Percentiles rank a stretch among this genome's conserved stretches.
Conservation (phyloP, 2,113 vertebrate species). For the Grantiella picta region DNA sequence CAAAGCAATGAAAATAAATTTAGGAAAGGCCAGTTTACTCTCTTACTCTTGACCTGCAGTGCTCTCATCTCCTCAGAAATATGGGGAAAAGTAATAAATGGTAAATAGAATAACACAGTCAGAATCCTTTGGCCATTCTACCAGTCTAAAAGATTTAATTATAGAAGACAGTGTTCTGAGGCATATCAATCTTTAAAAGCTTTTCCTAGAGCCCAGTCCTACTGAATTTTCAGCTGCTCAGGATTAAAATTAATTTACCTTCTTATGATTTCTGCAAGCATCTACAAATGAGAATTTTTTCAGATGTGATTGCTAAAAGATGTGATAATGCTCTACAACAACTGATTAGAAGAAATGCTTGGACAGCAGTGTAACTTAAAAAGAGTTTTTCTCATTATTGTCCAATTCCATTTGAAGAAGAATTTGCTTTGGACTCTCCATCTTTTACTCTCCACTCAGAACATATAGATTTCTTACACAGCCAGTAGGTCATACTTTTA, state of each 20-base stretch:
- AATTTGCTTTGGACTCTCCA: not conserved
- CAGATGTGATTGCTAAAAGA: not conserved
- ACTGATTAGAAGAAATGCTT: not conserved
- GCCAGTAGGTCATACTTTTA: not conserved
- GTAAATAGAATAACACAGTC: not conserved
- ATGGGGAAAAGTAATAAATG: not conserved
- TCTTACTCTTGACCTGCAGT: not conserved
- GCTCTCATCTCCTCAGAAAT: not conserved
- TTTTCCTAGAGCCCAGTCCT: not conserved
- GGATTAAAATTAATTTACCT: constrained; percentile 1
- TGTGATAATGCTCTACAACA: not conserved
- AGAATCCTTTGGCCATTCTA: not conserved
- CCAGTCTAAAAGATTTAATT: not conserved
- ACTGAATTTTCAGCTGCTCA: not conserved
- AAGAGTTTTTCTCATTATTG: not conserved
- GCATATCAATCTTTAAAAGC: not conserved
- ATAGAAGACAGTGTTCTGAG: not conserved
- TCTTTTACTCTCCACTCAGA: not conserved
- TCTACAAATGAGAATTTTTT: not conserved
- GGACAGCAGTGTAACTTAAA: not conserved
- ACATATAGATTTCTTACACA: not conserved
- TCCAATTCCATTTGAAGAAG: not conserved
- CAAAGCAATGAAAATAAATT: not conserved
- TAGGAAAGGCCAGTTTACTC: not conserved
- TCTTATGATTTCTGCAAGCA: not conserved